Evolutionary conservation across 2,888 invertebrate genomes (phyloP).

Genomic region (Drosophila differens): DNA sequence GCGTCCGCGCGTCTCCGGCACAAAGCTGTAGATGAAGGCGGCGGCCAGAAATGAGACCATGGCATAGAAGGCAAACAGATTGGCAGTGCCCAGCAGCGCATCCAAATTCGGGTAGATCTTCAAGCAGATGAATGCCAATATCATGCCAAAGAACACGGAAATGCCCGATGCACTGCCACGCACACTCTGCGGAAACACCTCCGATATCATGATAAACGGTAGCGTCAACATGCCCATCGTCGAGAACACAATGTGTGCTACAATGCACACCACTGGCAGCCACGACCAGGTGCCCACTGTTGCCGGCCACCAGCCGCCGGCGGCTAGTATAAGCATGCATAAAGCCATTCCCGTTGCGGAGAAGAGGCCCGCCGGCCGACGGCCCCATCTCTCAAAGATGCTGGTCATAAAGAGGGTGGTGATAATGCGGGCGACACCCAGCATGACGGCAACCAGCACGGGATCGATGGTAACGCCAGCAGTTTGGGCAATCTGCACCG

Average conservation of each 20-base stretch:
- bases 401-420: conserved; percentile 88
- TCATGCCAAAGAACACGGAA: conserved; percentile 88
- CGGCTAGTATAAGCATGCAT: conserved; percentile 87
- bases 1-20: conserved; percentile 90
- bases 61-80: conserved; percentile 89
- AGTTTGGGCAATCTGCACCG: conserved; percentile 88
- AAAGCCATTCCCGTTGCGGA: conserved; percentile 89
- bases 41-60: conserved; percentile 88
- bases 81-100: conserved; percentile 86
- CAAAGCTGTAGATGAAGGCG: conserved; percentile 87
- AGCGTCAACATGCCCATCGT: conserved; percentile 87
- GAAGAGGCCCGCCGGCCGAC: conserved; percentile 88
- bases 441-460: conserved; percentile 88
- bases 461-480: conserved; percentile 88
- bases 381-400: conserved; percentile 88
- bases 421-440: conserved; percentile 88
- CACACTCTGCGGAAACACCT: conserved; percentile 88
- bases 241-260: conserved; percentile 86
- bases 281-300: conserved; percentile 68
- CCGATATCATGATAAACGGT: conserved; percentile 92
- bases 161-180: conserved; percentile 90
- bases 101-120: conserved; percentile 89
- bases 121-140: conserved; percentile 89
- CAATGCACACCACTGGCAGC: conserved; percentile 81
- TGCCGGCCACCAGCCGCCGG: conserved; percentile 85